phyloP scores from a whole-genome alignment of 1,140 invertebrate genomes.

The Acarapis woodi region DNA sequence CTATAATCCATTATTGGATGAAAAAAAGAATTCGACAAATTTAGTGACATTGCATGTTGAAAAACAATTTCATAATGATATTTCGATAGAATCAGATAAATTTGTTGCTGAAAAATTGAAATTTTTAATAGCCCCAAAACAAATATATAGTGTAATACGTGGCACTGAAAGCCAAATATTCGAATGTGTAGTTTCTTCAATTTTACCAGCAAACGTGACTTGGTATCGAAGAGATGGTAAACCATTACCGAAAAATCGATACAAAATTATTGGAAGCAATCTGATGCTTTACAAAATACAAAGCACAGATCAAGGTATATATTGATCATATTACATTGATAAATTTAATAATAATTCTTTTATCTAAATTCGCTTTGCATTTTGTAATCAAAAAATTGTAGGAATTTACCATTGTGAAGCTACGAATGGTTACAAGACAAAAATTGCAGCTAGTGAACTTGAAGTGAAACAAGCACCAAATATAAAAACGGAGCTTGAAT shows the following conservation, averaged over 20 bases:
- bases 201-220: slow-evolving; percentile 24
- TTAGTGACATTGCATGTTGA: slow-evolving; percentile 11
- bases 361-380: no score
- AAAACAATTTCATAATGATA: neutral
- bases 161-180: slow-evolving; percentile 29
- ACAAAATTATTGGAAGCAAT: no score
- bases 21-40: slow-evolving; percentile 9
- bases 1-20: slow-evolving; percentile 12
- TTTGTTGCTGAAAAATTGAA: neutral
- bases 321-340: slow-evolving; percentile 9
- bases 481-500: slow-evolving; percentile 22
- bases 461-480: slow-evolving; percentile 24
- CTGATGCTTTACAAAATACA: slow-evolving; percentile 17
- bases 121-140: slow-evolving; percentile 8
- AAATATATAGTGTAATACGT: slow-evolving; percentile 13
- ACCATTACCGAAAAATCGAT: no score
- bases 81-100: neutral
- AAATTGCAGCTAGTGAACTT: slow-evolving; percentile 13
- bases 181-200: slow-evolving; percentile 29
- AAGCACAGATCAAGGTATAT: slow-evolving; percentile 12
- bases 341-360: no score
- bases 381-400: slow-evolving; percentile 26
- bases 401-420: slow-evolving; percentile 36
- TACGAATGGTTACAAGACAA: slow-evolving; percentile 15
- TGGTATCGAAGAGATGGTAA: slow-evolving; percentile 25